phyloP scores from a whole-genome alignment of 2,797 vertebrate genomes.

The Tolypeutes matacus region DNA sequence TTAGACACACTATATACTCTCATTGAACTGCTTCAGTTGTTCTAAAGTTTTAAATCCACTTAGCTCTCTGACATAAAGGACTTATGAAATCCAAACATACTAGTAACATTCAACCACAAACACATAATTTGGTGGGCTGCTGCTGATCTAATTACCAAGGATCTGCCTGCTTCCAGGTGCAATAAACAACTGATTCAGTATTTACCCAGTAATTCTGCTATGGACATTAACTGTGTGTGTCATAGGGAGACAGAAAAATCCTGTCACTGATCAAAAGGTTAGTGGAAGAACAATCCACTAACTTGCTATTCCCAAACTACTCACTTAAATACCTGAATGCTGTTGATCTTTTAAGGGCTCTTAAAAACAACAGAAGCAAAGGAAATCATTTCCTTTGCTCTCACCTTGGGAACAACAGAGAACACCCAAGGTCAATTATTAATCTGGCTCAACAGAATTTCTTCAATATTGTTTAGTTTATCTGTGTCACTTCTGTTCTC shows the following conservation, averaged over 20 bases:
- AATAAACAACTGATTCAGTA: neutral
- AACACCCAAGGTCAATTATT: neutral
- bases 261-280: neutral
- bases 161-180: neutral
- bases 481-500: neutral
- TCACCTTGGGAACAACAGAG: slow-evolving; percentile 15
- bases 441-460: neutral
- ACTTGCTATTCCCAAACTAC: neutral
- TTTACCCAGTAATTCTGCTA: neutral
- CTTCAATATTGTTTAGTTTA: neutral
- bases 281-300: neutral
- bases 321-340: neutral
- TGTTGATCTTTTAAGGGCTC: neutral
- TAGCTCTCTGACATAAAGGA: neutral
- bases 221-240: neutral
- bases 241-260: neutral
- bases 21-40: neutral
- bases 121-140: neutral
- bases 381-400: neutral
- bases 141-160: neutral
- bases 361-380: neutral
- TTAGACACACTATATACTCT: neutral
- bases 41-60: neutral
- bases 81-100: neutral
- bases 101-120: neutral